phyloP scores from a whole-genome alignment of 2,797 vertebrate genomes.

The Iguana delicatissima region DNA sequence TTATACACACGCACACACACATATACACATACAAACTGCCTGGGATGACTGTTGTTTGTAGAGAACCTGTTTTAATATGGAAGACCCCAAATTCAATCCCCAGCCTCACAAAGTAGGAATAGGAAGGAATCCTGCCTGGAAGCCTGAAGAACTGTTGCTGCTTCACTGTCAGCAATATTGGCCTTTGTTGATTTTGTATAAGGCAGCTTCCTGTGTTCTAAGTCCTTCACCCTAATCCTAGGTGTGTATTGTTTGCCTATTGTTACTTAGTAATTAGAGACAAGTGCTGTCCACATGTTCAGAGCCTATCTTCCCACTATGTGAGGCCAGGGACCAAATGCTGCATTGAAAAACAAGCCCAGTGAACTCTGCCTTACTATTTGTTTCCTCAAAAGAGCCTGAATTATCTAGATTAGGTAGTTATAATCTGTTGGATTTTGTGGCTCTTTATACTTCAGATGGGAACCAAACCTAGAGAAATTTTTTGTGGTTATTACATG shows the following conservation, averaged over 20 bases:
- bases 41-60: no score
- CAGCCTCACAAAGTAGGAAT: no score
- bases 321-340: not conserved
- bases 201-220: not conserved
- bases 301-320: not conserved
- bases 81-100: no score
- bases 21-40: no score
- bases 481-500: not conserved
- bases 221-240: not conserved
- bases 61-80: no score
- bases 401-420: not conserved
- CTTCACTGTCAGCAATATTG: no score
- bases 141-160: no score
- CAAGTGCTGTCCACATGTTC: not conserved
- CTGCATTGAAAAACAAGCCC: not conserved
- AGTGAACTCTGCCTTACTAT: not conserved
- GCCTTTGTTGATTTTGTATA: no score
- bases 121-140: no score
- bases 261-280: no score
- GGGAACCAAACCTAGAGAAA: not conserved
- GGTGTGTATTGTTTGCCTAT: no score
- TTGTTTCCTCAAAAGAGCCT: not conserved
- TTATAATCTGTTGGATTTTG: not conserved
- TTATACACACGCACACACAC: no score
- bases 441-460: not conserved